Evolutionary conservation across 2,113 vertebrate genomes (phyloP), one percentile per base, ranked within the genome.

Genomic region (Rhizomys pruinosus): DNA sequence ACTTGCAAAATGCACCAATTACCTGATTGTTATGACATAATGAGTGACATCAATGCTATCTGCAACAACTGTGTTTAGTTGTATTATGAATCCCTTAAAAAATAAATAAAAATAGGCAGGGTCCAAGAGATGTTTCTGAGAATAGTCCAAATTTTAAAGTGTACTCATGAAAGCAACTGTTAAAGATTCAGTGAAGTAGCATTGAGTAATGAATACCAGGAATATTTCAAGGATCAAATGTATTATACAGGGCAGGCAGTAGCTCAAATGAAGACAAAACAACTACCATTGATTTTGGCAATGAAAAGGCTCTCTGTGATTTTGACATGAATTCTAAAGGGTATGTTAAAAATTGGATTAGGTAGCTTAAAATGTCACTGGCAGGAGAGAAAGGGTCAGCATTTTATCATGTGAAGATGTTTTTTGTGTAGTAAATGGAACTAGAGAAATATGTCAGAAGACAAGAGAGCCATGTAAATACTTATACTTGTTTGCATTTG

Each of bases 251-350:
- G 34, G 34, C 22, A 80, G 66, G 22, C 23, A 76, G 9, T 90
- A 52, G 34, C 34, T 90, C 39, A 77, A 91, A 91, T 91, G 57
- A 94, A 96, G 88, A 82, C 57, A 79, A 86, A 89, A 17, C 55
- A 89, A 69, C n/a, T 76, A 61, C 8, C 27, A 44, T 74, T 71
- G 47, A 89, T 89, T 95, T 73, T 73, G 39, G 52, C n/a, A 68
- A 69, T 73, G 44, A 79, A 79, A 84, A 91, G 74, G 27, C 2
- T 95, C 72, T 74, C 8, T 25, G 69, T 69, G 64, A 91, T 47
- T 42, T 94, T 95, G 71, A 69, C 32, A 86, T 72, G 55, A 61
- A 92, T 59, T 92, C 66, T 81, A 37, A 84, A 85, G 47, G 13
- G 2, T 73, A 82, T 39, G 16, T 3, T 77, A 34, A 13, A 61